A percentile compares a stretch with the other conserved stretches of the same genome.
Conservation (phyloP, 2,797 vertebrate genomes). For the Epinephelus awoara region DNA sequence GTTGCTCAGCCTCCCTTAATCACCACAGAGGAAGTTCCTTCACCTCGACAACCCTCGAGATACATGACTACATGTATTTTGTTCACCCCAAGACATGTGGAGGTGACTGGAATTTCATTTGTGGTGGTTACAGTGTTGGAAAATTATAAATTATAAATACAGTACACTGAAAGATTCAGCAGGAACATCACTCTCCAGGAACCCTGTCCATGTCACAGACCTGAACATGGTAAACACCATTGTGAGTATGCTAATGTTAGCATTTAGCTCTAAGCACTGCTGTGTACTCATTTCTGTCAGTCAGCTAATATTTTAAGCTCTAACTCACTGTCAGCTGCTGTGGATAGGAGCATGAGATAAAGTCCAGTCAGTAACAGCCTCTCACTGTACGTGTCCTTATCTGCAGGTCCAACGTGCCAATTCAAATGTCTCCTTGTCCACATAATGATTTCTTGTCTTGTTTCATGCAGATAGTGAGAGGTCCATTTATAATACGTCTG, state of each 20-base stretch:
- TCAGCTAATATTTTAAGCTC: background rate
- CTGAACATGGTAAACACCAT: too few relatives aligned
- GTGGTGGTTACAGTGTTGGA: background rate
- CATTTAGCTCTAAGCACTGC: too few relatives aligned
- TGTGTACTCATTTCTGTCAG: too few relatives aligned
- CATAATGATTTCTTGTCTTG: slow-evolving; percentile 72
- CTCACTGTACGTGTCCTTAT: slow-evolving; percentile 42
- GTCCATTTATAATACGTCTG: slow-evolving; percentile 62
- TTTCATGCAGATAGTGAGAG: slow-evolving; percentile 62
- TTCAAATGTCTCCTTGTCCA: slow-evolving; percentile 47
- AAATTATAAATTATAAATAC: background rate
- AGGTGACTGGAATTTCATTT: background rate
- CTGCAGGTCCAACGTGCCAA: slow-evolving; percentile 20
- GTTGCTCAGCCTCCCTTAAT: too few relatives aligned
- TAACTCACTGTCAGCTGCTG: background rate
- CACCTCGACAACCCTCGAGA: too few relatives aligned
- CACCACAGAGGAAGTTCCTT: too few relatives aligned
- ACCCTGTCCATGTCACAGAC: too few relatives aligned
- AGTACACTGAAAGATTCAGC: background rate
- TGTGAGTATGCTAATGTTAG: background rate
- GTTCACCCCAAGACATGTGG: background rate
- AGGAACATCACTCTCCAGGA: background rate
- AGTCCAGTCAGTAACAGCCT: background rate
- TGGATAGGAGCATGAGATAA: background rate
- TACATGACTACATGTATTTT: too few relatives aligned